Evolutionary conservation across 2,888 invertebrate genomes (phyloP).

Genomic region (Melanchra persicariae): DNA sequence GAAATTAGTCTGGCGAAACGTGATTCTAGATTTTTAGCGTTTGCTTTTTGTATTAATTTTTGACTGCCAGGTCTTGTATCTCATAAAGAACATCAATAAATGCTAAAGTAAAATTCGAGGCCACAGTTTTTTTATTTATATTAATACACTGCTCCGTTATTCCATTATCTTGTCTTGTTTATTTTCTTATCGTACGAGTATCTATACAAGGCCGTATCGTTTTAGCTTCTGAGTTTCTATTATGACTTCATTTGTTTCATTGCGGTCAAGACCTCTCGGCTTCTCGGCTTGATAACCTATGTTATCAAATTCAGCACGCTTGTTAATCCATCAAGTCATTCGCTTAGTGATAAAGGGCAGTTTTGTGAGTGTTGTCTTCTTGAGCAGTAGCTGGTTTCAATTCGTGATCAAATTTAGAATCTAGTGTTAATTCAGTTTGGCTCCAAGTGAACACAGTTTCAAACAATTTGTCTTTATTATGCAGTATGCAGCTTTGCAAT

Average conservation of each 20-base stretch:
- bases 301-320: conserved; percentile 67
- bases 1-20: conserved; percentile 20
- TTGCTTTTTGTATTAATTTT: conserved; percentile 1
- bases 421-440: conserved; percentile 1
- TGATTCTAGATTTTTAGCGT: conserved; percentile 14
- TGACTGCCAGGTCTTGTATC: neutral
- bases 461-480: neutral
- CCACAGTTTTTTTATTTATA: conserved; percentile 40
- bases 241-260: conserved; percentile 66
- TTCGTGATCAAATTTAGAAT: neutral
- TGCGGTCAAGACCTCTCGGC: conserved; percentile 73
- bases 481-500: neutral
- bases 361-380: conserved; percentile 32
- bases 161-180: conserved; percentile 57
- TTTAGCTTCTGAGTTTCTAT: conserved; percentile 63
- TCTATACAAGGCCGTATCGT: conserved; percentile 69
- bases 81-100: conserved; percentile 6
- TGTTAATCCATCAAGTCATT: conserved; percentile 60
- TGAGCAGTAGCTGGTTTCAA: conserved; percentile 4
- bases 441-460: neutral
- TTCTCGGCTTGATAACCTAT: conserved; percentile 77
- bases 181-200: conserved; percentile 59
- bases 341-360: conserved; percentile 15
- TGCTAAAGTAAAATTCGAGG: conserved; percentile 34
- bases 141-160: conserved; percentile 30